phyloP scores from a whole-genome alignment of 64 coral and sea anemone genomes.

The Orbicella faveolata region DNA sequence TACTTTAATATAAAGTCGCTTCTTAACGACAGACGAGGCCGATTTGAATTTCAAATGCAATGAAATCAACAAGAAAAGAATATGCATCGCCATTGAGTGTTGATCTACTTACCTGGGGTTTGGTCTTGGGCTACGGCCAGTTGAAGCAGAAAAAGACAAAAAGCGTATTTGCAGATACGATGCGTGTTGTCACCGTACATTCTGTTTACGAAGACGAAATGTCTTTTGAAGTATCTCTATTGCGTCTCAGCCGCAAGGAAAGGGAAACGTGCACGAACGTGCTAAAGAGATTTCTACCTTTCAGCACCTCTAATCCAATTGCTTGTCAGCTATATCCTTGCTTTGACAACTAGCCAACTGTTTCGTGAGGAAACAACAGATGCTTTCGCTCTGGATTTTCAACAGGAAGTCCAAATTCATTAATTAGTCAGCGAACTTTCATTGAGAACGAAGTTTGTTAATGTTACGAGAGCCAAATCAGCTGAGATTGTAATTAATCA shows the following conservation, averaged over 20 bases:
- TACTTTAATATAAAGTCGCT: no score
- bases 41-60: no score
- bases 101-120: background rate
- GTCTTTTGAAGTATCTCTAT: background rate
- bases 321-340: background rate
- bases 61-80: background rate
- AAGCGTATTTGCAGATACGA: background rate
- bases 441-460: background rate
- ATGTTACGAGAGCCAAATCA: background rate
- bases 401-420: background rate
- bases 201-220: background rate
- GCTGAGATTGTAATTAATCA: background rate
- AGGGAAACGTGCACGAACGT: background rate
- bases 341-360: background rate
- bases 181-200: background rate
- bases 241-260: background rate
- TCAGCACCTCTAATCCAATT: background rate
- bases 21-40: no score
- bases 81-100: background rate
- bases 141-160: slow-evolving; percentile 11
- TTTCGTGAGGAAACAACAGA: background rate
- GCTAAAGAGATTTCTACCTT: background rate
- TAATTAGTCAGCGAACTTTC: background rate
- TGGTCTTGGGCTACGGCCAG: background rate
- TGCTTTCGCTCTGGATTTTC: background rate